Conservation (phyloP, 1,140 invertebrate genomes). For the Platorchestia sp. region DNA sequence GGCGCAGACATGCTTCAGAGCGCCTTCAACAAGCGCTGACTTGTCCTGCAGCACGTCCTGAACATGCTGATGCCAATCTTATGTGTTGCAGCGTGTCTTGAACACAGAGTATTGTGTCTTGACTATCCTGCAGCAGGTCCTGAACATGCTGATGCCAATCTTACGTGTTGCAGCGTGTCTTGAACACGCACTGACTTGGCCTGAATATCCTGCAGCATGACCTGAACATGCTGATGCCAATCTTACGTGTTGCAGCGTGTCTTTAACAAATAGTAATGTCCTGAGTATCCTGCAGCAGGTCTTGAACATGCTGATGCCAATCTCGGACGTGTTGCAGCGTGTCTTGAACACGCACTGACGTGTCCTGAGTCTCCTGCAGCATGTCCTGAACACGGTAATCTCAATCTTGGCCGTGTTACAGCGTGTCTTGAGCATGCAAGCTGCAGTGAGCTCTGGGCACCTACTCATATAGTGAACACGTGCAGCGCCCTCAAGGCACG, state of each 20-base stretch:
- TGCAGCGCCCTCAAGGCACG: not conserved
- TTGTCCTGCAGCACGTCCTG: not conserved
- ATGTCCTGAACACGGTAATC: not conserved
- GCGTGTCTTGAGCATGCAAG: not conserved
- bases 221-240: not conserved
- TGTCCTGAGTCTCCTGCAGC: too few species aligned
- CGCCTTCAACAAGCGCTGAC: too few species aligned
- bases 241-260: not conserved
- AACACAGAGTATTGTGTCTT: not conserved
- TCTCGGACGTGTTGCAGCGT: not conserved
- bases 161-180: not conserved
- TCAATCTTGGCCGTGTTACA: not conserved
- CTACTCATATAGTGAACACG: too few species aligned
- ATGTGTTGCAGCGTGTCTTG: not conserved
- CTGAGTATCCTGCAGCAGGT: too few species aligned
- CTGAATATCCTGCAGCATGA: not conserved
- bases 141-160: not conserved
- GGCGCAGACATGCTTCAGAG: not conserved
- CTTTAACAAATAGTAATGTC: not conserved
- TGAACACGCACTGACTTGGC: not conserved
- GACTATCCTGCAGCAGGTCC: not conserved
- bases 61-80: not conserved
- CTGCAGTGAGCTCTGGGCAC: too few species aligned
- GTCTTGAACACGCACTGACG: not conserved
- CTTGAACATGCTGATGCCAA: not conserved